Conservation (phyloP, 2,888 invertebrate genomes). For the Meliscaeva auricollis region DNA sequence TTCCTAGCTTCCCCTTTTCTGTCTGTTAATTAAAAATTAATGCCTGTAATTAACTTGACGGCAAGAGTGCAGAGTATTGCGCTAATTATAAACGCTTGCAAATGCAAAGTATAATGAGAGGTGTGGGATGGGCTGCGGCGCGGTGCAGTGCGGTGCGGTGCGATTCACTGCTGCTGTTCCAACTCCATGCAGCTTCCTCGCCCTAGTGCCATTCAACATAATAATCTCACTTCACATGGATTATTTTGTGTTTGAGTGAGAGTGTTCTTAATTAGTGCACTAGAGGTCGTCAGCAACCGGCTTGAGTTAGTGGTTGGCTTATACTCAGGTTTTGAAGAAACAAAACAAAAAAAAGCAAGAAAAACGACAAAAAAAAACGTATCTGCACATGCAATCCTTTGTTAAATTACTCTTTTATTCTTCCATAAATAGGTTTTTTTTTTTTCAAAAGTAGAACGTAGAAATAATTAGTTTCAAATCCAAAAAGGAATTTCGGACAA, state of each 20-base stretch:
- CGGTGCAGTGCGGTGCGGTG: not conserved
- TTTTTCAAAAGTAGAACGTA: not conserved
- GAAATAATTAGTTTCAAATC: conserved; percentile 15
- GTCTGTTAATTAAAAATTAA: conserved; percentile 72
- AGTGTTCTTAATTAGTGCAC: conserved; percentile 53
- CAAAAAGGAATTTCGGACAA: conserved; percentile 5
- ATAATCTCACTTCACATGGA: conserved; percentile 23
- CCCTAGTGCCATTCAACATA: conserved; percentile 25
- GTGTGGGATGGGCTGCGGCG: not conserved
- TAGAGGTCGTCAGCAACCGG: conserved; percentile 18
- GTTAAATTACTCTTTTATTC: not conserved
- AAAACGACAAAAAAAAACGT: not conserved
- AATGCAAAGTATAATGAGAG: conserved; percentile 27
- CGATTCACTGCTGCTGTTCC: not conserved
- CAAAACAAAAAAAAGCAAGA: too few species aligned
- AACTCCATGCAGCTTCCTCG: conserved; percentile 26
- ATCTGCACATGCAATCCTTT: conserved; percentile 5
- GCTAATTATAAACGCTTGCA: conserved; percentile 54
- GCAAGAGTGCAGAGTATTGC: conserved; percentile 50
- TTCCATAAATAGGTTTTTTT: not conserved
- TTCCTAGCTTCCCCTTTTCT: conserved; percentile 39
- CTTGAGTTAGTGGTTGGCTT: not conserved
- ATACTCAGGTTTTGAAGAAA: not conserved
- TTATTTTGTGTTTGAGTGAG: conserved; percentile 38
- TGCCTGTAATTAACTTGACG: conserved; percentile 68